Conservation (phyloP, 2,888 invertebrate genomes). For the Mystacides longicornis region DNA sequence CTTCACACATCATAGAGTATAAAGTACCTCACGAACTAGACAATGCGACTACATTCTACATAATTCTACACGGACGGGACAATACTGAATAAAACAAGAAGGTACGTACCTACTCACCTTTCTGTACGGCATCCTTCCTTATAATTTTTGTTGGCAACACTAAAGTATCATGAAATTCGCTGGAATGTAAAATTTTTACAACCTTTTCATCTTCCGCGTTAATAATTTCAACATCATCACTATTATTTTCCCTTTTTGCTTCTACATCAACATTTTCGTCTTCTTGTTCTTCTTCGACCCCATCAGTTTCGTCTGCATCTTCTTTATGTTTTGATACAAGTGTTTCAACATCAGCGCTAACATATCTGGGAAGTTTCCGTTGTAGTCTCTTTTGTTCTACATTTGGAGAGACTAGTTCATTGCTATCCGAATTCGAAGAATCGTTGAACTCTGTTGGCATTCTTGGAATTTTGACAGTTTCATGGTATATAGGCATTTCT, state of each 20-base stretch:
- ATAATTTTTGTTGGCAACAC: conserved; percentile 21
- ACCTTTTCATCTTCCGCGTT: conserved; percentile 6
- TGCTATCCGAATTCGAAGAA: not conserved
- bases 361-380: conserved; percentile 8
- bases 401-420: not conserved
- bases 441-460: not conserved
- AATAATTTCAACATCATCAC: too few species aligned
- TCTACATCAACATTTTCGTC: not conserved
- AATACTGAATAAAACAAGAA: not conserved
- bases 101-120: conserved; percentile 19
- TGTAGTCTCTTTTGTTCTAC: not conserved
- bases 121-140: conserved; percentile 15
- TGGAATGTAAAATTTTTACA: conserved; percentile 18
- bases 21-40: too few species aligned
- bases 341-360: conserved; percentile 14
- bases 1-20: too few species aligned
- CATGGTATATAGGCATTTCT: not conserved
- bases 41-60: not conserved
- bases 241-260: not conserved
- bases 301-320: conserved; percentile 2
- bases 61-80: not conserved
- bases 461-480: not conserved
- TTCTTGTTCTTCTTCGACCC: not conserved
- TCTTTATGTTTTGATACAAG: conserved; percentile 10
- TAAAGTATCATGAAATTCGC: conserved; percentile 24